Percentiles rank a stretch among this genome's conserved stretches.
Conservation (phyloP, 2,888 invertebrate species). For the Rugalucina vietnamica region DNA sequence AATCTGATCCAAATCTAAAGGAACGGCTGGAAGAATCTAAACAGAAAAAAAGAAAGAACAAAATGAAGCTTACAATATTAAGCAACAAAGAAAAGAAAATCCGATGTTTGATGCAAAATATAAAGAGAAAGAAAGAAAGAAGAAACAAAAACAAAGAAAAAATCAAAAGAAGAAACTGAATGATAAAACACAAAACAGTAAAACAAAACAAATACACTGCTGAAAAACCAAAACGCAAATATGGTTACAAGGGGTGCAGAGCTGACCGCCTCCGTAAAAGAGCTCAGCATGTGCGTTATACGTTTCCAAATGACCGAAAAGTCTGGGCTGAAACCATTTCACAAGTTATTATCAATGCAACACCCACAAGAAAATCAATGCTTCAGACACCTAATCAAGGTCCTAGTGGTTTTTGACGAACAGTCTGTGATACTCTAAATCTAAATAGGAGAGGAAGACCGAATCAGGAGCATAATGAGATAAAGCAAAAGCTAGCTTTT, state of each 20-base stretch:
- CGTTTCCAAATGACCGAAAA: background rate
- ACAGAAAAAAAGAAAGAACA: too few species aligned
- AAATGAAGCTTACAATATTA: too few species aligned
- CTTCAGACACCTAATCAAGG: background rate
- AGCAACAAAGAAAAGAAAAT: too few species aligned
- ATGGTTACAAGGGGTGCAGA: background rate
- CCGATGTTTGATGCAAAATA: too few species aligned
- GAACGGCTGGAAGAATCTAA: too few species aligned
- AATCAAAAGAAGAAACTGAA: background rate
- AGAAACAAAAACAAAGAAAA: background rate
- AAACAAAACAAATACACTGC: too few species aligned
- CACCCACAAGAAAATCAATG: background rate
- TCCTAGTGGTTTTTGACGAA: background rate
- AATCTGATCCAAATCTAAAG: too few species aligned
- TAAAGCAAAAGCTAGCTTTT: background rate
- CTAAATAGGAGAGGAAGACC: slow-evolving; percentile 13
- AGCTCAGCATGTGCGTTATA: background rate
- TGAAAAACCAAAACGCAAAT: background rate
- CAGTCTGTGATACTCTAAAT: background rate
- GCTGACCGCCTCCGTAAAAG: slow-evolving; percentile 2
- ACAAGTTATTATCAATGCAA: slow-evolving; percentile 18
- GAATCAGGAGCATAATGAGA: background rate
- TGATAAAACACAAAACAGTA: background rate
- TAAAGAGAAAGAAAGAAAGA: background rate
- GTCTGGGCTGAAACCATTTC: slow-evolving; percentile 15